Evolutionary conservation across 2,888 invertebrate genomes (phyloP).

Genomic region (Leucoptera coffeella): DNA sequence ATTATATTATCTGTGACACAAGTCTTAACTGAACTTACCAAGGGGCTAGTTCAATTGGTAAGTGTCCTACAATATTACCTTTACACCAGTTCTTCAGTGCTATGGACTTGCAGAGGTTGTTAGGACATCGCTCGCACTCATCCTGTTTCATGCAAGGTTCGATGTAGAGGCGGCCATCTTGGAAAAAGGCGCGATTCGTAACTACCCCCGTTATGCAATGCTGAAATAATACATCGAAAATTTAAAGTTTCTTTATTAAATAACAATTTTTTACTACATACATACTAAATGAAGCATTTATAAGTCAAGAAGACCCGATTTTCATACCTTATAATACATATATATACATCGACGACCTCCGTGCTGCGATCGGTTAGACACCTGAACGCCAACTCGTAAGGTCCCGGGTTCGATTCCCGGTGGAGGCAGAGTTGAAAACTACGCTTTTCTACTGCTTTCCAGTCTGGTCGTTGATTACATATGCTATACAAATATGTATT

Average conservation of each 20-base stretch:
- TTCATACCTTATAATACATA: not conserved
- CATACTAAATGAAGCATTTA: not conserved
- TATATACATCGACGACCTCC: not conserved
- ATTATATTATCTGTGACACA: too few relatives aligned
- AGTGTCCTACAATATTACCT: not conserved
- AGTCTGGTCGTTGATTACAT: too few relatives aligned
- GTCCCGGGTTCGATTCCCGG: too few relatives aligned
- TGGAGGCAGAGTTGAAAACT: too few relatives aligned
- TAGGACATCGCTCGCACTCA: constrained; percentile 21
- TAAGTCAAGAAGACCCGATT: not conserved
- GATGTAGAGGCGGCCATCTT: constrained; percentile 23
- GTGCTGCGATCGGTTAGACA: not conserved
- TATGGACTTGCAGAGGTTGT: constrained; percentile 33
- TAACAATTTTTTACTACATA: not conserved
- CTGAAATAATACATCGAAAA: constrained; percentile 12
- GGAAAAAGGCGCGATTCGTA: constrained; percentile 33
- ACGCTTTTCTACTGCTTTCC: too few relatives aligned
- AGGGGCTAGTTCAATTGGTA: not conserved
- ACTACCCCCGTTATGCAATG: constrained; percentile 21
- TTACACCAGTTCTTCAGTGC: constrained; percentile 24
- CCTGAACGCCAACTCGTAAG: too few relatives aligned
- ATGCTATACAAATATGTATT: too few relatives aligned
- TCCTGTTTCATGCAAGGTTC: constrained; percentile 35
- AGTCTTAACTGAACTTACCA: too few relatives aligned
- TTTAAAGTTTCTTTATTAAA: not conserved